A percentile compares a stretch with the other conserved stretches of the same genome.
phyloP scores from a whole-genome alignment of 2,888 invertebrate species.

The Drosophila seclusa region DNA sequence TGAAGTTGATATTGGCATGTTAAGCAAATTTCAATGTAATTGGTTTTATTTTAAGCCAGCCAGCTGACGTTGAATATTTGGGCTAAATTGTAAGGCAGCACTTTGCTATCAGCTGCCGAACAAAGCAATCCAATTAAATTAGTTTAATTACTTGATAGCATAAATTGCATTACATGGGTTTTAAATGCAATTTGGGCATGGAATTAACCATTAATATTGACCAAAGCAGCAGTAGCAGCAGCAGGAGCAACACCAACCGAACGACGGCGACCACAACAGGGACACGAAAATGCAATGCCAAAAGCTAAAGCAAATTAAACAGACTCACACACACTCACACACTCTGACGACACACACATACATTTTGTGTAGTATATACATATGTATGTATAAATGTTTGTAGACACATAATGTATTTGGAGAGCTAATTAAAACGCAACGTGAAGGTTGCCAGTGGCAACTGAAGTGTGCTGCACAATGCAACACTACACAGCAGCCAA shows the following conservation, averaged over 20 bases:
- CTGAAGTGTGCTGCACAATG: background rate
- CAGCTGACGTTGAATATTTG: background rate
- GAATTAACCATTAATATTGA: slow-evolving; percentile 31
- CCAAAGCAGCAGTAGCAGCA: background rate
- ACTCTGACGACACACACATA: slow-evolving; percentile 3
- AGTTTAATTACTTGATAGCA: slow-evolving; percentile 14
- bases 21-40: background rate
- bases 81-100: no score
- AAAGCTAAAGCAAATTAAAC: slow-evolving; percentile 28
- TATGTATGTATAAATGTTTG: background rate
- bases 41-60: background rate
- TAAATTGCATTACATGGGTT: slow-evolving; percentile 21
- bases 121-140: background rate
- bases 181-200: slow-evolving; percentile 44
- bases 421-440: slow-evolving; percentile 65
- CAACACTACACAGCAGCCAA: background rate
- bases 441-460: slow-evolving; percentile 24
- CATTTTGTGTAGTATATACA: background rate
- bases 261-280: slow-evolving; percentile 11
- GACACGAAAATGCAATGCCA: slow-evolving; percentile 44
- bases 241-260: background rate
- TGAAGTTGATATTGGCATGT: background rate
- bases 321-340: background rate
- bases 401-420: slow-evolving; percentile 38
- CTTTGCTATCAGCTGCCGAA: background rate